These are phyloP conservation scores for Chironomus riparius DNA, from an alignment of 2,888 invertebrate species.

Conservation along the genomic window DNA sequence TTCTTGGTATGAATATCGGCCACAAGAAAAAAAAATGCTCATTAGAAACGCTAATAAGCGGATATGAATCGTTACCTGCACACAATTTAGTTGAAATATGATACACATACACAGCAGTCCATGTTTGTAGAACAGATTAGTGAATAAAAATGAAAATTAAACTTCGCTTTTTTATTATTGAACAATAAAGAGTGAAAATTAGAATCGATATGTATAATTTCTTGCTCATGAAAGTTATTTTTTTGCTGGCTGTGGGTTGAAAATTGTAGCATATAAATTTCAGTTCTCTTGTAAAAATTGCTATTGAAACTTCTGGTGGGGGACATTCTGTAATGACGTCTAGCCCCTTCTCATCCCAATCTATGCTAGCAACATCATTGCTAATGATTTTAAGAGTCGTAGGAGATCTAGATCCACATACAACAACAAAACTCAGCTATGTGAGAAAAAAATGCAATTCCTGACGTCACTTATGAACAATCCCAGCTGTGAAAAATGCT, in stretches of 20 bases:
- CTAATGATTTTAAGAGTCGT: no score
- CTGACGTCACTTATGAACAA: no score
- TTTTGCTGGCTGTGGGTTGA: not conserved
- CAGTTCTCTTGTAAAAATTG: not conserved
- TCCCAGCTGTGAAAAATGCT: no score
- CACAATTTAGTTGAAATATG: not conserved
- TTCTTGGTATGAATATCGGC: not conserved
- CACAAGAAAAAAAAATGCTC: not conserved
- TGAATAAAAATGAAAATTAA: not conserved
- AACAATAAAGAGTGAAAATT: not conserved
- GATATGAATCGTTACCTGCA: conserved; percentile 22
- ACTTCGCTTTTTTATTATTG: not conserved
- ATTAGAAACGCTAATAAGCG: conserved; percentile 17
- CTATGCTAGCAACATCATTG: no score
- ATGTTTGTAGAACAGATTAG: not conserved
- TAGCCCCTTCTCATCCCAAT: no score
- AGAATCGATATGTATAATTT: conserved; percentile 9
- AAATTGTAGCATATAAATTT: not conserved
- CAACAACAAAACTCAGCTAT: no score
- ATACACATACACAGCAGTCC: no score
- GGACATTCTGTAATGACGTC: no score
- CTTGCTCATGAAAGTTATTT: not conserved
- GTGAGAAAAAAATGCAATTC: no score
- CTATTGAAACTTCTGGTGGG: not conserved
- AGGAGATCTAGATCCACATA: no score